Base-by-base conservation (phyloP, 2,888 invertebrate genomes). In the Drosophila kuntzei region DNA sequence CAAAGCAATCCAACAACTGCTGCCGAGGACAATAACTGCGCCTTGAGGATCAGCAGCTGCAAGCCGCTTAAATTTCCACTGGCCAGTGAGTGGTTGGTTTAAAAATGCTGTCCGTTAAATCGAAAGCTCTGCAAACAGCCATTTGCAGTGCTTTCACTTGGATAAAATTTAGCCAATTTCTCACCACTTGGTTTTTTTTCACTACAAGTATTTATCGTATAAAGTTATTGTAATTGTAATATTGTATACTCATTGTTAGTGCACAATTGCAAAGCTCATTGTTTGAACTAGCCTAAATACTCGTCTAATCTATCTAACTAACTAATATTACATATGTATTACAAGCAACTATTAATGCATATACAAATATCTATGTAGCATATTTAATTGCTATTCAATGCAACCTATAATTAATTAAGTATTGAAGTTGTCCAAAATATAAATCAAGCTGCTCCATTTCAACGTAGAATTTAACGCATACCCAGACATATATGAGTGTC, bases 81-180 rank as follows among this genome's bases (percentile, higher is more conserved):
- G 81, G 90, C 92, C 66, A 92, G 92, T 75, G 92, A 92, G 78
- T 92, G 92, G 92, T 89, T 92, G 67, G 92, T 92, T 76, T 92
- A 87, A 72, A 72, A 62, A n/a, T 32, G 16, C n/a, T 8, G 8
- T 16, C 37, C 25, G n/a, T 27, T 39, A 27, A 37, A 29, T 8
- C 2, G 22, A 79, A 75, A 70, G 16, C 66, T 47, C 44, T 27
- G 71, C 65, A 80, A 79, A 2, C 81, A 79, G 81, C 79, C 81
- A 79, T 81, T 81, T 79, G 74, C 54, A 37, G 29, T 29, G 51
- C 32, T 60, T 72, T 62, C 29, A 20, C 25, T 39, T 32, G n/a
- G 22, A 11, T 44, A 58, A 64, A 64, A 41, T 60, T 46, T 3
- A 14, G 7, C 46, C 46, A 46, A 16, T 29, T 46, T 29, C 37